Evolutionary conservation across 2,797 vertebrate genomes (phyloP).

Genomic region (Lepilemur septentrionalis): DNA sequence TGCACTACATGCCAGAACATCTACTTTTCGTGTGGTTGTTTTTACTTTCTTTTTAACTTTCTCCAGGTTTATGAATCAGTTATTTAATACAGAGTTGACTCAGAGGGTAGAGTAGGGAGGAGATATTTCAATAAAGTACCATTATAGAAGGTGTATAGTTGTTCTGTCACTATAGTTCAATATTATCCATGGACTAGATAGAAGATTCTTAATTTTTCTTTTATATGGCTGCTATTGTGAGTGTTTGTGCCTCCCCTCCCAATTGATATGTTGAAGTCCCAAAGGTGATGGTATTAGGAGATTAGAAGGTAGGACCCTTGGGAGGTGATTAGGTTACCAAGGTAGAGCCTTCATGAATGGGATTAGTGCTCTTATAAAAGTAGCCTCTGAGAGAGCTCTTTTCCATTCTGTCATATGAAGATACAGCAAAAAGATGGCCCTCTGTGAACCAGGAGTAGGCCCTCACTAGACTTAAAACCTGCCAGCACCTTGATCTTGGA

Average conservation of each 20-base stretch:
- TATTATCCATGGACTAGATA: background rate
- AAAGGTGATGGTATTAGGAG: too few species aligned
- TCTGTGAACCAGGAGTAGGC: background rate
- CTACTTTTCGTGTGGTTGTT: background rate
- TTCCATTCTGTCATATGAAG: background rate
- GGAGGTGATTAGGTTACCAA: background rate
- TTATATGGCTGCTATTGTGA: background rate
- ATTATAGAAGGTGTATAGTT: background rate
- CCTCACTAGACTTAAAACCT: background rate
- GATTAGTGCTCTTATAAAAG: background rate
- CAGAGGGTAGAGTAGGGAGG: background rate
- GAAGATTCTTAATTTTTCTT: background rate
- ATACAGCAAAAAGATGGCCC: background rate
- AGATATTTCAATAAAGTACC: background rate
- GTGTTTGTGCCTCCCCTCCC: background rate
- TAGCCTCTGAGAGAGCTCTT: background rate
- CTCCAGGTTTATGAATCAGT: background rate
- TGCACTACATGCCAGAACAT: background rate
- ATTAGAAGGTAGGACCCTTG: background rate
- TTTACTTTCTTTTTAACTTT: background rate
- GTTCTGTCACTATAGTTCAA: background rate
- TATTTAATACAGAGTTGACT: background rate
- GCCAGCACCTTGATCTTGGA: background rate
- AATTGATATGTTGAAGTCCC: background rate
- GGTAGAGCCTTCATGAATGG: background rate